phyloP scores from a whole-genome alignment of 2,888 invertebrate species.

The Campopleginae sp. region DNA sequence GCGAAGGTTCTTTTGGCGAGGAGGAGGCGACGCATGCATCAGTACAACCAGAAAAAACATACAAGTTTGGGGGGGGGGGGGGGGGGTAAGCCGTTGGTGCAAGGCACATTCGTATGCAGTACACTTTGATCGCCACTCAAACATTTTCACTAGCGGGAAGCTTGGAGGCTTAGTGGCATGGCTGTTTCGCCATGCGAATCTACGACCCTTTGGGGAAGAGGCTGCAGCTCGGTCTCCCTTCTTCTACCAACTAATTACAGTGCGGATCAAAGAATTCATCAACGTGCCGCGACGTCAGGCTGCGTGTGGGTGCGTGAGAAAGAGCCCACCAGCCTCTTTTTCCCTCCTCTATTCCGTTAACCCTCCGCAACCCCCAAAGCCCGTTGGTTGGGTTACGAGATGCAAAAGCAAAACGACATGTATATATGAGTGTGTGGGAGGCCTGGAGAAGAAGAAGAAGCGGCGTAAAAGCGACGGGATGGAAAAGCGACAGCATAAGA shows the following conservation, averaged over 20 bases:
- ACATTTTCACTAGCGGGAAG: slow-evolving; percentile 79
- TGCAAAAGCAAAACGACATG: slow-evolving; percentile 58
- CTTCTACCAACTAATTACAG: slow-evolving; percentile 83
- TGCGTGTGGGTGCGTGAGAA: slow-evolving; percentile 73
- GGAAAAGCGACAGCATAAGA: slow-evolving; percentile 65
- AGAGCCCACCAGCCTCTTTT: slow-evolving; percentile 42
- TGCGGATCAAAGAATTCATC: slow-evolving; percentile 83
- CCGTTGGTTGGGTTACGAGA: slow-evolving; percentile 38
- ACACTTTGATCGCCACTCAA: slow-evolving; percentile 83
- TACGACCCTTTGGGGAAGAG: slow-evolving; percentile 61
- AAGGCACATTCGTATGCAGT: slow-evolving; percentile 76
- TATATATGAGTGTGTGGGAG: slow-evolving; percentile 40
- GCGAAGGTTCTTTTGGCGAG: neutral
- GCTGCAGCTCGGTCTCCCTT: slow-evolving; percentile 48
- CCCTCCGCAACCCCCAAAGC: slow-evolving; percentile 9
- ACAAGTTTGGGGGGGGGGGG: slow-evolving; percentile 28
- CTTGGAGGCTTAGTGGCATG: slow-evolving; percentile 39
- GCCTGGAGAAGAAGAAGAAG: slow-evolving; percentile 64
- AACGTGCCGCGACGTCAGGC: slow-evolving; percentile 73
- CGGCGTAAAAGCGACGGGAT: slow-evolving; percentile 66
- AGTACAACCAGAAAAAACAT: slow-evolving; percentile 45
- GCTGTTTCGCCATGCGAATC: slow-evolving; percentile 64
- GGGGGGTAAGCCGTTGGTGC: slow-evolving; percentile 64
- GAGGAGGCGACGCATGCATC: slow-evolving; percentile 34
- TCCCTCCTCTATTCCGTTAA: neutral